These are phyloP conservation scores for Drosophila takahashii DNA, from an alignment of 1,140 invertebrate species.

Conservation along the genomic window DNA sequence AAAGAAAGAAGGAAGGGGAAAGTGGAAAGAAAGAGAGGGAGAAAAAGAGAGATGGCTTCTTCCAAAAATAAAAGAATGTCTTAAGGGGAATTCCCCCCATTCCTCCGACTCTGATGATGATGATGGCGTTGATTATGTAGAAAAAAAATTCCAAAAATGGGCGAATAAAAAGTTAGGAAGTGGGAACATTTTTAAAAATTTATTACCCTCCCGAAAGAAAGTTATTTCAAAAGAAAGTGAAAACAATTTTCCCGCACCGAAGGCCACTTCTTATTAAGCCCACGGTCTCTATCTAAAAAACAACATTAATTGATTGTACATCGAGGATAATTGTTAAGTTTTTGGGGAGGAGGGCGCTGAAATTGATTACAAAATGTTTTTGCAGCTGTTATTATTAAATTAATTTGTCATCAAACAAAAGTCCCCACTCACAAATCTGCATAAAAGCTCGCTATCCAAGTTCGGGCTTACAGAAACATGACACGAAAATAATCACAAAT, in stretches of 20 bases:
- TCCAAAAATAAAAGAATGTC: conserved; percentile 8
- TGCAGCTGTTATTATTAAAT: conserved; percentile 81
- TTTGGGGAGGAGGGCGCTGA: conserved; percentile 2
- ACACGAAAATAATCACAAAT: conserved; percentile 77
- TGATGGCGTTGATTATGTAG: conserved; percentile 55
- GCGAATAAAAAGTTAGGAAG: background rate
- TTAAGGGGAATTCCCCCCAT: conserved; percentile 16
- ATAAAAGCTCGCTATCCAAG: conserved; percentile 58
- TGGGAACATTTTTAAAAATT: conserved; percentile 26
- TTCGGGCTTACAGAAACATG: conserved; percentile 58
- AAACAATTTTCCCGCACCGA: conserved; percentile 22
- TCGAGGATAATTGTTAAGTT: conserved; percentile 48
- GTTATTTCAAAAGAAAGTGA: conserved; percentile 38
- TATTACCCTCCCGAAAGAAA: conserved; percentile 25
- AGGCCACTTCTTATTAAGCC: conserved; percentile 44
- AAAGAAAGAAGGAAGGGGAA: conserved; percentile 1
- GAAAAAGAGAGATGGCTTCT: conserved; percentile 50
- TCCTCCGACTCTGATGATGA: conserved; percentile 23
- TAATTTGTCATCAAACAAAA: conserved; percentile 81
- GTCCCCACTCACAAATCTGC: conserved; percentile 62
- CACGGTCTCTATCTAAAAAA: conserved; percentile 16
- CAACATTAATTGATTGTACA: conserved; percentile 69
- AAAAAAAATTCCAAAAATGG: background rate
- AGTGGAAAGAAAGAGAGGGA: background rate
- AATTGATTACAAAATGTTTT: conserved; percentile 81